Base-by-base conservation (phyloP, 2,888 invertebrate species). In the Melipona bicolor region DNA sequence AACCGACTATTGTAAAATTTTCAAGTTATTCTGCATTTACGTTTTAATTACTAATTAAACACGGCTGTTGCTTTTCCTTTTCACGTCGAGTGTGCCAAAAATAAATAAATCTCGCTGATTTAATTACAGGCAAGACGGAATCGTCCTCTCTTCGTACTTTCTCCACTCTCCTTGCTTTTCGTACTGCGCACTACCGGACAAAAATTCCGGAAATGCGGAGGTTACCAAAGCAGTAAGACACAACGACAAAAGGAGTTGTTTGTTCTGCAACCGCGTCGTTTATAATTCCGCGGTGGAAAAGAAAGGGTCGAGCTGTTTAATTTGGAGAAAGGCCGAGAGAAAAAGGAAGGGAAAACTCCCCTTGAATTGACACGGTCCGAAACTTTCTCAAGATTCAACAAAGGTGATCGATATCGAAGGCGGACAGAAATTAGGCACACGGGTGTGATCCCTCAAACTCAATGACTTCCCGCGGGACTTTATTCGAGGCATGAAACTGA, bases 271-370 rank as follows among this genome's bases (percentile, higher is more conserved):
- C 71, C 71, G 36, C 69, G 36, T 71, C 52, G n/a, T 50, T 49
- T 62, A 24, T 64, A 74, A 52, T 84, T 69, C 36, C 13, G 49
- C 62, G 21, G 3, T 21, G 9, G 43, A 9, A 62, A 77, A 36
- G 76, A 77, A 82, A 87, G n/a, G n/a, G 77, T 82, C 77, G 59
- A 65, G 72, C 56, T 69, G 77, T 83, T 88, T 85, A 88, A 85
- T 78, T 74, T 64, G 21, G 36, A 19, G 68, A 62, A 2, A 43
- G 24, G 43, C 43, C 43, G 27, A 9, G 19, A 52, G 19, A 15
- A 4, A 32, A 4, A 56, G 24, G 21, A 65, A 52, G 50, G 59
- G 36, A 13, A 50, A 75, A 54, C 67, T 36, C 27, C n/a, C 21
- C 6, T 15, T 62, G 32, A 61, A 78, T 27, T 0, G 11, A 21